These are phyloP conservation scores for Selene dorsalis DNA, from an alignment of 2,797 vertebrate species.

Conservation along the genomic window DNA sequence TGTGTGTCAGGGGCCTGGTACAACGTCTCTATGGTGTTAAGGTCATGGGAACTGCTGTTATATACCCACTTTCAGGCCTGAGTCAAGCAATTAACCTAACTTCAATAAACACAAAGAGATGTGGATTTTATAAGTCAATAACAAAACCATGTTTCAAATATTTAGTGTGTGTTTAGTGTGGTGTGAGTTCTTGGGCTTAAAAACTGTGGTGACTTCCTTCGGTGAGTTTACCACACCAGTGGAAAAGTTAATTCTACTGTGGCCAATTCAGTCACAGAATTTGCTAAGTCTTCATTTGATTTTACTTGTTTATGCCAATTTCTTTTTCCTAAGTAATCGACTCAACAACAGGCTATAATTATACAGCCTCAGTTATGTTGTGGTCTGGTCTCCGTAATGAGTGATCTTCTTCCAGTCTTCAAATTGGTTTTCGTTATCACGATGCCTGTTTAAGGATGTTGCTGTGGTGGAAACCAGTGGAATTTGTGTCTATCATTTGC, in stretches of 20 bases:
- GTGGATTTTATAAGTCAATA: slow-evolving; percentile 3
- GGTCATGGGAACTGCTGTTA: neutral
- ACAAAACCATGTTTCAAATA: neutral
- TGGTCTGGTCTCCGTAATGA: slow-evolving; percentile 18
- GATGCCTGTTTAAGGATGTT: neutral
- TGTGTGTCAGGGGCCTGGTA: neutral
- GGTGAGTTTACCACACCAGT: slow-evolving; percentile 20
- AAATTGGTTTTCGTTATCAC: slow-evolving; percentile 7
- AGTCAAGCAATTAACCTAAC: neutral
- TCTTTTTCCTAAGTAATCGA: neutral
- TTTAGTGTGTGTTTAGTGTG: neutral
- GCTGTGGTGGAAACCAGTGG: neutral
- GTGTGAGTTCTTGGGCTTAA: neutral
- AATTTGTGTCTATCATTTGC: slow-evolving; percentile 1
- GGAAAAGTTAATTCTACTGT: neutral
- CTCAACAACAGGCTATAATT: slow-evolving; percentile 27
- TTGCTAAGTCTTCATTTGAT: slow-evolving; percentile 16
- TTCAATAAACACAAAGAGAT: slow-evolving; percentile 8
- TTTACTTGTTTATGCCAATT: slow-evolving; percentile 17
- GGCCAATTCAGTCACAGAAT: slow-evolving; percentile 11
- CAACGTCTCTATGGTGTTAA: neutral
- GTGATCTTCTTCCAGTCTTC: neutral
- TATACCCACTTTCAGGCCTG: neutral
- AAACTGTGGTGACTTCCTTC: neutral
- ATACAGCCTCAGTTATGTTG: slow-evolving; percentile 42